phyloP scores from a whole-genome alignment of 35 echinoderm and acorn worm species.

The Strongylocentrotus purpuratus region DNA sequence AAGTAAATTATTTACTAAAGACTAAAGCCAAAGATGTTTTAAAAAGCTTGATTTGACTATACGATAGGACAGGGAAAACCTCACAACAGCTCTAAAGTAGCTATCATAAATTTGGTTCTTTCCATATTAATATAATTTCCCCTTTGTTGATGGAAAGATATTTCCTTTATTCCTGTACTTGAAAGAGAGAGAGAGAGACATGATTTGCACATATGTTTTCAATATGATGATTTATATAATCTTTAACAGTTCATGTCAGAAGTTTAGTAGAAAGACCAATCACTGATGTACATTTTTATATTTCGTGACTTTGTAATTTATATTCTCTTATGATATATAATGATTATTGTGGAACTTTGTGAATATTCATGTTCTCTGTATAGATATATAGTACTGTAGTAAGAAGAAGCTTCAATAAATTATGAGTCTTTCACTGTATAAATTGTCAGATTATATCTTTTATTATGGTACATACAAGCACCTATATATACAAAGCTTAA shows the following conservation, averaged over 20 bases:
- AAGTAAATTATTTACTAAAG: too few species aligned
- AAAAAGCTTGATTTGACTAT: neutral
- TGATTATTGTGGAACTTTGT: neutral
- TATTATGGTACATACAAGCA: neutral
- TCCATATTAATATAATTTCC: neutral
- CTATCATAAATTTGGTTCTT: neutral
- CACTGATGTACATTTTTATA: neutral
- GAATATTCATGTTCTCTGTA: conserved; percentile 4
- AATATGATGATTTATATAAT: neutral
- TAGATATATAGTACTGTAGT: neutral
- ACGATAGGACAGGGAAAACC: neutral
- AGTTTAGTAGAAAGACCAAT: neutral
- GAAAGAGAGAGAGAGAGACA: neutral
- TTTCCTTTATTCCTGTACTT: neutral
- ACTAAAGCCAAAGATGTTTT: too few species aligned
- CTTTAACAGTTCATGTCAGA: neutral
- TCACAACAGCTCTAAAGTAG: neutral
- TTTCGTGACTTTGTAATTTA: neutral
- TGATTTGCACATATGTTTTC: neutral
- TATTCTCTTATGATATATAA: neutral
- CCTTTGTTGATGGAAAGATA: neutral
- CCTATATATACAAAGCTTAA: neutral
- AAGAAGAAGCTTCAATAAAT: neutral
- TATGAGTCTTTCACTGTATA: neutral
- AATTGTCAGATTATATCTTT: neutral